Percentiles rank a stretch among this genome's conserved stretches.
These are phyloP conservation scores for Watsonalla binaria DNA, from an alignment of 2,888 invertebrate species.

Conservation along the genomic window DNA sequence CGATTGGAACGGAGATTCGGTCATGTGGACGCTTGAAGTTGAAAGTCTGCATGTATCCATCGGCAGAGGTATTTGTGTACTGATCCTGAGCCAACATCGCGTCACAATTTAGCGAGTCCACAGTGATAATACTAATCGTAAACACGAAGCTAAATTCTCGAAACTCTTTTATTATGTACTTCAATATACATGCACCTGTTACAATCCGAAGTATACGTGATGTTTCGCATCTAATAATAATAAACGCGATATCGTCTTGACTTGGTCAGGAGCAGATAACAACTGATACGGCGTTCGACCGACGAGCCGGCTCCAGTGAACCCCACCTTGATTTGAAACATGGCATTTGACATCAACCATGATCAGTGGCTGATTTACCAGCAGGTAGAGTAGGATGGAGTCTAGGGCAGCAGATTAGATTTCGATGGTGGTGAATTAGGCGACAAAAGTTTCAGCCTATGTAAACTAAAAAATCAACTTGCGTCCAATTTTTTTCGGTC, in stretches of 20 bases:
- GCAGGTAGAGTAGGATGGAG: too few relatives aligned
- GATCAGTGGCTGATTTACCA: not conserved
- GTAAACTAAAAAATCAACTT: too few relatives aligned
- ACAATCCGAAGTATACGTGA: slow-evolving; percentile 16
- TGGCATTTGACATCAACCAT: slow-evolving; percentile 16
- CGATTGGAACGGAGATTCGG: slow-evolving; percentile 53
- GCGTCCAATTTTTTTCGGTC: too few relatives aligned
- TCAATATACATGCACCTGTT: slow-evolving; percentile 43
- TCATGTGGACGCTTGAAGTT: slow-evolving; percentile 58
- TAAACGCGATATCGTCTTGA: slow-evolving; percentile 30
- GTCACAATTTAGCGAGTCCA: slow-evolving; percentile 54
- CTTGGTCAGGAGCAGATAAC: slow-evolving; percentile 50
- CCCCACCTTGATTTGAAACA: slow-evolving; percentile 29
- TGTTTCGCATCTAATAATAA: slow-evolving; percentile 28
- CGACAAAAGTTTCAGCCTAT: too few relatives aligned
- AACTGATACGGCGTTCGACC: slow-evolving; percentile 28
- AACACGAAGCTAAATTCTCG: slow-evolving; percentile 43
- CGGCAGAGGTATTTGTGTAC: slow-evolving; percentile 45
- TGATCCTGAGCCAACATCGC: slow-evolving; percentile 60
- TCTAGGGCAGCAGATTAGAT: too few relatives aligned
- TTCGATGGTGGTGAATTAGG: too few relatives aligned
- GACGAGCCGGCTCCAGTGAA: slow-evolving; percentile 18
- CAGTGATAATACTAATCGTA: slow-evolving; percentile 57
- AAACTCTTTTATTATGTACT: slow-evolving; percentile 39
- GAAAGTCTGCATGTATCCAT: slow-evolving; percentile 31